Evolutionary conservation across 2,888 invertebrate genomes (phyloP).

Genomic region (Adelphocoris suturalis): DNA sequence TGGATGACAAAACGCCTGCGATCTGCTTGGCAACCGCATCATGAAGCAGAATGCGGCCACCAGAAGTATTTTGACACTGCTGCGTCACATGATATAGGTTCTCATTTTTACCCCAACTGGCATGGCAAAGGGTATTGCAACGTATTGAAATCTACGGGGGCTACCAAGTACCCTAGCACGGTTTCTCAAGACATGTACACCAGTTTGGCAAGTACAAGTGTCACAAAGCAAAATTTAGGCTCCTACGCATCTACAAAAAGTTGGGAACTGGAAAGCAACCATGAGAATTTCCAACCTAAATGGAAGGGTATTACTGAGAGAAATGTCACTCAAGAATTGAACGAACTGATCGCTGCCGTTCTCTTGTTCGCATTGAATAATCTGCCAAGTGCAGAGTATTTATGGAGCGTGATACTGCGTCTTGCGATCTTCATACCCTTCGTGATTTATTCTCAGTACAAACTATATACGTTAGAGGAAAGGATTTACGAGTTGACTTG

Average conservation of each 20-base stretch:
- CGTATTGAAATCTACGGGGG: not conserved
- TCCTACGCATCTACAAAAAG: not conserved
- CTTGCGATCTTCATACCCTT: not conserved
- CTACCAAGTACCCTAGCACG: not conserved
- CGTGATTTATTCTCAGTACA: constrained; percentile 1
- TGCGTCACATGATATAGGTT: too few species aligned
- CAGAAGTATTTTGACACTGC: too few species aligned
- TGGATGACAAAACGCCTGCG: too few species aligned
- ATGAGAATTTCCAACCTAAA: not conserved
- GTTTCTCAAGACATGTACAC: not conserved
- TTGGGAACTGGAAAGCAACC: not conserved
- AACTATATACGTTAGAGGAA: not conserved
- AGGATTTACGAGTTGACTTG: constrained; percentile 11
- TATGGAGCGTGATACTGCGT: not conserved
- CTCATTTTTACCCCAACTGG: too few species aligned
- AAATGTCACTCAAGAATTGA: not conserved
- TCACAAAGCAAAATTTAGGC: not conserved
- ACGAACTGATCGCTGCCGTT: too few species aligned
- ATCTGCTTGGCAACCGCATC: too few species aligned
- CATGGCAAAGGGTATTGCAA: too few species aligned
- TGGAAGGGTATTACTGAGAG: not conserved
- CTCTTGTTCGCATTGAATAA: too few species aligned
- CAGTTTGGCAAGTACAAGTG: not conserved
- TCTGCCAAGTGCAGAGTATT: not conserved
- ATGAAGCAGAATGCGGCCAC: too few species aligned